A percentile compares a stretch with the other conserved stretches of the same genome.
Conservation (phyloP, 2,113 vertebrate species). For the Halichoerus grypus region DNA sequence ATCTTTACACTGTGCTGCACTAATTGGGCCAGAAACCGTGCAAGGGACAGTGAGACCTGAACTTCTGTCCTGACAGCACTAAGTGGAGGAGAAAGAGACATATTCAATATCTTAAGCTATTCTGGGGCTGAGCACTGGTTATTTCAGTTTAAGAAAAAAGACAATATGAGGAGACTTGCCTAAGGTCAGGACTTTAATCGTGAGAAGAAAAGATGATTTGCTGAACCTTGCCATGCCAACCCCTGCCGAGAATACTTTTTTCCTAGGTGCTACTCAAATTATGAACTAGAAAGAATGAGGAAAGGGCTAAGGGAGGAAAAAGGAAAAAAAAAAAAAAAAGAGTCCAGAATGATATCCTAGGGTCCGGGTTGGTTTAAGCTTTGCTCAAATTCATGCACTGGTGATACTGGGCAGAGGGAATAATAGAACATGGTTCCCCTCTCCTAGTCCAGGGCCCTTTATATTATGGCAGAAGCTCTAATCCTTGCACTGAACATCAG, state of each 20-base stretch:
- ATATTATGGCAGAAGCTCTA: background rate
- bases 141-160: background rate
- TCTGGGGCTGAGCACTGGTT: background rate
- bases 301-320: background rate
- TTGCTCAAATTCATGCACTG: background rate
- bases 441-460: background rate
- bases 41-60: background rate
- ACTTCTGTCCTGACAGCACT: background rate
- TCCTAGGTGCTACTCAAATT: constrained; percentile 4
- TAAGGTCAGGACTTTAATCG: background rate
- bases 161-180: background rate
- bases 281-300: background rate
- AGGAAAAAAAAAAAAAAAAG: background rate
- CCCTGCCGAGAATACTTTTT: background rate
- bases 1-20: background rate
- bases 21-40: background rate
- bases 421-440: background rate
- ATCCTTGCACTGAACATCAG: background rate
- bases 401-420: background rate
- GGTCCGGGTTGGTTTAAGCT: background rate
- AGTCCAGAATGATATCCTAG: background rate
- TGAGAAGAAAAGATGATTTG: constrained; percentile 18
- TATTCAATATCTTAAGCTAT: background rate
- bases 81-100: background rate
- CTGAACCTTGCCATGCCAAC: background rate